Evolutionary conservation across 2,888 invertebrate genomes (phyloP).

Genomic region (Caenorhabditis becei): DNA sequence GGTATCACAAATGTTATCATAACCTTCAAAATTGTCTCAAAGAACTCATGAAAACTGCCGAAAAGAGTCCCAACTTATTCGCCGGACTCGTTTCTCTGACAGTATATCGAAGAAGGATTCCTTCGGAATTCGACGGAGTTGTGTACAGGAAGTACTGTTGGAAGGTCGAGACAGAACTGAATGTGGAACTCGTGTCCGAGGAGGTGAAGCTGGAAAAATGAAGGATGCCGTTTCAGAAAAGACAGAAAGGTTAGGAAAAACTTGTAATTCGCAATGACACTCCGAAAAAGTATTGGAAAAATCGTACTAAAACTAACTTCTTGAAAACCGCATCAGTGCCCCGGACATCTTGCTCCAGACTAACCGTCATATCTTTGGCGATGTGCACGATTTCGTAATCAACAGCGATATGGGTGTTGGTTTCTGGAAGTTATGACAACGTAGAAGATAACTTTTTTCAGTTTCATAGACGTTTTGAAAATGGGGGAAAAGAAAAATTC

Average conservation of each 20-base stretch:
- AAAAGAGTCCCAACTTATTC: conserved; percentile 5
- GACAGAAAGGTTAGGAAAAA: neutral
- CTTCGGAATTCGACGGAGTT: neutral
- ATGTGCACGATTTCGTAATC: neutral
- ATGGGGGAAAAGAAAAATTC: too few relatives aligned
- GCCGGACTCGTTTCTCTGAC: conserved; percentile 10
- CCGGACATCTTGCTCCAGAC: neutral
- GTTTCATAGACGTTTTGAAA: too few relatives aligned
- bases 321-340: neutral
- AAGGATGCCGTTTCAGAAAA: too few relatives aligned
- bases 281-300: too few relatives aligned
- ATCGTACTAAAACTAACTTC: conserved; percentile 8
- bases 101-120: conserved; percentile 27
- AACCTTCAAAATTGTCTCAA: too few relatives aligned
- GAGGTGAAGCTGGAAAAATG: conserved; percentile 16
- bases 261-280: neutral
- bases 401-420: neutral
- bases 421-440: too few relatives aligned
- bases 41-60: neutral
- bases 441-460: too few relatives aligned
- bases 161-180: conserved; percentile 5
- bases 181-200: neutral
- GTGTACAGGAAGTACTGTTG: conserved; percentile 11
- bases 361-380: neutral
- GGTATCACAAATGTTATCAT: too few relatives aligned